Percentiles rank a stretch among this genome's conserved stretches.
Evolutionary conservation across 1,140 invertebrate genomes (phyloP).

Genomic region (Bombus cullumanus): DNA sequence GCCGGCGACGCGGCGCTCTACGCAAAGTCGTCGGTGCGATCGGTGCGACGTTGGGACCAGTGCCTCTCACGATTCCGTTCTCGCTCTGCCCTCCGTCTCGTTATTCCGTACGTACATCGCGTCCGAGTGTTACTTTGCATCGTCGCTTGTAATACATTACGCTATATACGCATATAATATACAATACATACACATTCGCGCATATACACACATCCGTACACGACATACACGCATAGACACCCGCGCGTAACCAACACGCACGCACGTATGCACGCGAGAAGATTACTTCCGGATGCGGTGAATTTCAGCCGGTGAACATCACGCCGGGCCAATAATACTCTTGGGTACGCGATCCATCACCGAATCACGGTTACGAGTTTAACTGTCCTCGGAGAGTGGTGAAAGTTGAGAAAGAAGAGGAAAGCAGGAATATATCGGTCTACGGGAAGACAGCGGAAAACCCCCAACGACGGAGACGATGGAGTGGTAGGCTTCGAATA

Average conservation of each 20-base stretch:
- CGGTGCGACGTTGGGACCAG: conserved; percentile 73
- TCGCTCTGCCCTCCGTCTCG: conserved; percentile 66
- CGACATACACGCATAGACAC: background rate
- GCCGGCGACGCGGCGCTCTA: conserved; percentile 79
- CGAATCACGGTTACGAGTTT: background rate
- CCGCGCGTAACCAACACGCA: conserved; percentile 1
- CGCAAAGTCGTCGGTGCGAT: conserved; percentile 77
- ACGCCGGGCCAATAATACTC: conserved; percentile 5
- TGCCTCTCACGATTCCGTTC: conserved; percentile 75
- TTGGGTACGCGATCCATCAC: background rate
- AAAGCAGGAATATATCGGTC: conserved; percentile 2
- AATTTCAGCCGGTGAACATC: conserved; percentile 40
- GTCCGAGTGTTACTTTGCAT: conserved; percentile 53
- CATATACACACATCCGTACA: conserved; percentile 1
- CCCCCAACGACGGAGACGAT: conserved; percentile 44
- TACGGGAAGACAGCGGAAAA: conserved; percentile 20
- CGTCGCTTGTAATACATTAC: conserved; percentile 4
- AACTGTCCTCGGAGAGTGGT: background rate
- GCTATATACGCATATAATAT: background rate
- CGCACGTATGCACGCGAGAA: conserved; percentile 6
- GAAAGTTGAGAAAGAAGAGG: conserved; percentile 3
- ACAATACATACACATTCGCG: background rate
- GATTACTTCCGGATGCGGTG: conserved; percentile 39
- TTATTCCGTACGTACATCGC: conserved; percentile 58
- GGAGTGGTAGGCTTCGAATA: conserved; percentile 44